phyloP scores from a whole-genome alignment of 2,113 vertebrate species.

The Tupaia tana region DNA sequence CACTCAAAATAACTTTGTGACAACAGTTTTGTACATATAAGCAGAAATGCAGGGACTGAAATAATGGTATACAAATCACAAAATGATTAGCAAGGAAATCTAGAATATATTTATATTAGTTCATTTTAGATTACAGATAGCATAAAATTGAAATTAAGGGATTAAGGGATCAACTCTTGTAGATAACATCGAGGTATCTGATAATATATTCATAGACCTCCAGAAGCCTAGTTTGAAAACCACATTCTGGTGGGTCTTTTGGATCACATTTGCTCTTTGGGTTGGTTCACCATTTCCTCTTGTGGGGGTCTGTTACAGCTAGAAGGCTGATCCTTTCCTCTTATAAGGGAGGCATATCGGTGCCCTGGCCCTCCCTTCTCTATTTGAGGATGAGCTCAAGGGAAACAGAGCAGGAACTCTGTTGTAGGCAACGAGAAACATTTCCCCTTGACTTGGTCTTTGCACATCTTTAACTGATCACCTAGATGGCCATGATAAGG shows the following conservation, averaged over 20 bases:
- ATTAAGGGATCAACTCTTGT: not conserved
- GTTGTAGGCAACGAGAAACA: not conserved
- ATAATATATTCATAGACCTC: not conserved
- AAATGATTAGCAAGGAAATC: not conserved
- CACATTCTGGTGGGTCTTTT: not conserved
- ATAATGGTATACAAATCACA: not conserved
- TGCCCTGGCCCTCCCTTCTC: not conserved
- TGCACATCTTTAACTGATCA: not conserved
- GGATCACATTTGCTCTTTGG: not conserved
- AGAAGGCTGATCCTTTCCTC: not conserved
- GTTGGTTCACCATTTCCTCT: not conserved
- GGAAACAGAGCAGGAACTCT: not conserved
- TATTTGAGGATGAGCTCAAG: not conserved
- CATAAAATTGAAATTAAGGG: not conserved
- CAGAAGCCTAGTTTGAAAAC: not conserved
- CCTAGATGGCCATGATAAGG: not conserved
- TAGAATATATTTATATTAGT: not conserved
- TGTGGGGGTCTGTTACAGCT: not conserved
- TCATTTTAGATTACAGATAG: constrained; percentile 1
- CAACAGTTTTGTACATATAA: not conserved
- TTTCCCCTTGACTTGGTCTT: not conserved
- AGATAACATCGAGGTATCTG: not conserved
- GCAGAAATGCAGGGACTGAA: not conserved
- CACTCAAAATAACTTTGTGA: not conserved
- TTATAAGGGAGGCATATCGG: not conserved